These are phyloP conservation scores for Hirtodrosophila duncani DNA, from an alignment of 2,888 invertebrate species.

Conservation along the genomic window DNA sequence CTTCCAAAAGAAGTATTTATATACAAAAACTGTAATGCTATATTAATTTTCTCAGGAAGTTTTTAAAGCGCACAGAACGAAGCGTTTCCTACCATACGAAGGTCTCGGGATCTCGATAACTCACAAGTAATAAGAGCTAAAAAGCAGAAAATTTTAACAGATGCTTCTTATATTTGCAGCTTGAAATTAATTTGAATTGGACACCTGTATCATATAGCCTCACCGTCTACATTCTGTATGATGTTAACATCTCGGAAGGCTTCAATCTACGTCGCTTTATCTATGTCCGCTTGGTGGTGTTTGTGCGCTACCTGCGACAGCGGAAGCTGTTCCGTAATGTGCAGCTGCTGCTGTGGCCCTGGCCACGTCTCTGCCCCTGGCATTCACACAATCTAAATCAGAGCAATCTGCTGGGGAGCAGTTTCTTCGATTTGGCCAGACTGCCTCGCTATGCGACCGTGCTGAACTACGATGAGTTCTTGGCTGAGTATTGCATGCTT, in stretches of 20 bases:
- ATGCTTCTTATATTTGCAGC: too few species aligned
- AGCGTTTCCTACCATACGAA: too few species aligned
- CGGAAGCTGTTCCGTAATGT: conserved; percentile 79
- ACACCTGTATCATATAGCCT: too few species aligned
- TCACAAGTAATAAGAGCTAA: too few species aligned
- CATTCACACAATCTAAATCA: conserved; percentile 81
- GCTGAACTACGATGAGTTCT: conserved; percentile 90
- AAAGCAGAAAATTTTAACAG: too few species aligned
- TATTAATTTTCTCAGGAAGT: too few species aligned
- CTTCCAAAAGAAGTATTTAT: too few species aligned
- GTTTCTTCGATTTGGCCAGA: conserved; percentile 91
- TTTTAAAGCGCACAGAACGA: too few species aligned
- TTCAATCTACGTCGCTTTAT: conserved; percentile 98
- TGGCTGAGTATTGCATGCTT: conserved; percentile 80
- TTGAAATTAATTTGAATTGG: too few species aligned
- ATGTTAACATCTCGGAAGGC: conserved; percentile 96
- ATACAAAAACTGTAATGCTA: too few species aligned
- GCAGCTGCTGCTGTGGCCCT: conserved; percentile 92
- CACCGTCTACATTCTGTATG: conserved; percentile 87
- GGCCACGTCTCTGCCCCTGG: conserved; percentile 96
- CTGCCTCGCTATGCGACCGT: conserved; percentile 87
- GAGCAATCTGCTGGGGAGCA: conserved; percentile 86
- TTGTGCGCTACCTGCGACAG: conserved; percentile 84
- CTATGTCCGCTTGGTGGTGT: conserved; percentile 93
- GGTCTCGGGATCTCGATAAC: too few species aligned